These are phyloP conservation scores for Lycaena phlaeas DNA, from an alignment of 2,888 invertebrate species.

Conservation along the genomic window DNA sequence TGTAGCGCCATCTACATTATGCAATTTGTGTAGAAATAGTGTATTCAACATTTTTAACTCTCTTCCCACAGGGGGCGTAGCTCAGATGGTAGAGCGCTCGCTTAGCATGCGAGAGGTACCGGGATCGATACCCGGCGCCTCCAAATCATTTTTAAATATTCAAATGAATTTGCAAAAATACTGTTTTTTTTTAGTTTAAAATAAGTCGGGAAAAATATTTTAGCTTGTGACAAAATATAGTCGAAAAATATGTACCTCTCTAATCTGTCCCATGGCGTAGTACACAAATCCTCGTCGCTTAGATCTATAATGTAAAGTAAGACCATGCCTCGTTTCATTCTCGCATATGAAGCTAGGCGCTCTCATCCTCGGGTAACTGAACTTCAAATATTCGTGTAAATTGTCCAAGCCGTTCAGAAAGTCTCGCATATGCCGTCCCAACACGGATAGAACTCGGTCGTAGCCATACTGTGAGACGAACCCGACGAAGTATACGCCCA, in stretches of 20 bases:
- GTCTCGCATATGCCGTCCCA: conserved; percentile 95
- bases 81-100: conserved; percentile 73
- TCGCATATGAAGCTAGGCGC: conserved; percentile 98
- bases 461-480: conserved; percentile 97
- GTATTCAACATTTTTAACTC: background rate
- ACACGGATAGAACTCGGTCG: conserved; percentile 89
- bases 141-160: conserved; percentile 15
- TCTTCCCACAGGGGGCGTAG: conserved; percentile 50
- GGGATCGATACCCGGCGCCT: conserved; percentile 51
- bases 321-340: conserved; percentile 92
- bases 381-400: conserved; percentile 96
- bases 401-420: conserved; percentile 97
- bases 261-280: conserved; percentile 97
- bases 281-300: conserved; percentile 95
- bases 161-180: no score
- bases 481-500: conserved; percentile 94
- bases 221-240: no score
- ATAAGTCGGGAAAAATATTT: no score
- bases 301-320: conserved; percentile 94
- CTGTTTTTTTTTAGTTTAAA: no score
- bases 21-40: no score
- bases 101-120: conserved; percentile 73
- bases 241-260: no score
- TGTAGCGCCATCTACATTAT: no score
- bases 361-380: conserved; percentile 90